Conservation (phyloP, 1,140 invertebrate species). For the Odontomachus brunneus region DNA sequence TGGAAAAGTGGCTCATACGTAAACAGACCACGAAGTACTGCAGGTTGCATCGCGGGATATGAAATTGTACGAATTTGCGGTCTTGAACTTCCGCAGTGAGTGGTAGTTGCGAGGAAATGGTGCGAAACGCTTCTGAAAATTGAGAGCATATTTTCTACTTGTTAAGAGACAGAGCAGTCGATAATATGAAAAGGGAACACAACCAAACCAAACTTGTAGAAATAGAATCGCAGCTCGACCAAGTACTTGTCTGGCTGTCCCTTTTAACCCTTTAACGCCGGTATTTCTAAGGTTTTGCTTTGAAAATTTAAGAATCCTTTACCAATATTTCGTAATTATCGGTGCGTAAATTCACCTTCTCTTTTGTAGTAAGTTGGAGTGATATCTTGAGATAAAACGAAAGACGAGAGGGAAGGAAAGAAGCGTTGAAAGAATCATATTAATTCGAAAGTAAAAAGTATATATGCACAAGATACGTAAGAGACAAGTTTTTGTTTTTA, state of each 20-base stretch:
- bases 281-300: neutral
- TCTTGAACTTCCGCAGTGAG: constrained; percentile 2
- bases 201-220: constrained; percentile 1
- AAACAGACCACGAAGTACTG: neutral
- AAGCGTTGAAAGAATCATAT: too few relatives aligned
- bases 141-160: constrained; percentile 7
- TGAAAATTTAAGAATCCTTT: too few relatives aligned
- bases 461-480: too few relatives aligned
- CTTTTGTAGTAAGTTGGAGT: too few relatives aligned
- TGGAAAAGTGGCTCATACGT: neutral
- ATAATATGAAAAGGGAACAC: constrained; percentile 16
- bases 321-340: too few relatives aligned
- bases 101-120: neutral
- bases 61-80: constrained; percentile 15
- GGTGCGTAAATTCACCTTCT: too few relatives aligned
- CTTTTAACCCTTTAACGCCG: constrained; percentile 11
- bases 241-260: neutral
- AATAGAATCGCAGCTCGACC: neutral
- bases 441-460: too few relatives aligned
- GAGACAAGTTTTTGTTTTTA: neutral
- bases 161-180: neutral
- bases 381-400: too few relatives aligned
- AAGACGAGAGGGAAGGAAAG: too few relatives aligned
- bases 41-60: neutral
- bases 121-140: constrained; percentile 2